Evolutionary conservation across 1,140 invertebrate genomes (phyloP), one percentile per base, ranked within the genome.

Genomic region (Lepidostoma basale): DNA sequence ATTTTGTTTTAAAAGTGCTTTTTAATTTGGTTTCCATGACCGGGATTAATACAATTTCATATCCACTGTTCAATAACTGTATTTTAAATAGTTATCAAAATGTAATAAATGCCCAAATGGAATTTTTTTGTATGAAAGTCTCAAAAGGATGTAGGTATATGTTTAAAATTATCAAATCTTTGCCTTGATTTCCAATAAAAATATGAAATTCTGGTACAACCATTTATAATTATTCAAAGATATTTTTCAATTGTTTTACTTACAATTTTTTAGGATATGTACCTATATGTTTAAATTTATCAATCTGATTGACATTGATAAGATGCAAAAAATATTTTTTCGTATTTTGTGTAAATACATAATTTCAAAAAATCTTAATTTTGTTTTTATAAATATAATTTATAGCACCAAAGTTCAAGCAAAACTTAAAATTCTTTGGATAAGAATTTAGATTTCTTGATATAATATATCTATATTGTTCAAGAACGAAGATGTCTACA

Each of bases 341-440:
- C 3, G 23, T 22, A 16, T 20, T 20, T 22, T 47, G 16, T 20
- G 22, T 45, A 45, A 14, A 47, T 25, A 47, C 36, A 39, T n/a
- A 39, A 12, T 14, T 39, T 39, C 36, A 39, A 39, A 39, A 39
- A 39, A n/a, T 14, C 16, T 39, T 14, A 39, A 39, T 39, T n/a
- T 39, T n/a, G 16, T 39, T 12, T 39, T 39, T 39, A 39, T 39
- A n/a, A 39, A 39, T 39, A 45, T 47, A 47, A 20, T 10, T 20
- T 47, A 23, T 47, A 47, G 44, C 44, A 47, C 44, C 44, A 47
- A 47, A 47, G 44, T 47, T 47, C 44, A 47, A 47, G 44, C 44
- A 47, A 47, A 47, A 47, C 44, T 47, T 47, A 47, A 47, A 47
- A 47, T 47, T 47, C 44, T 47, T 47, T 47, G 44, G 44, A 12